A percentile compares a stretch with the other conserved stretches of the same genome.
These are phyloP conservation scores for Oryzaephilus surinamensis DNA, from an alignment of 1,140 invertebrate species.

Conservation along the genomic window DNA sequence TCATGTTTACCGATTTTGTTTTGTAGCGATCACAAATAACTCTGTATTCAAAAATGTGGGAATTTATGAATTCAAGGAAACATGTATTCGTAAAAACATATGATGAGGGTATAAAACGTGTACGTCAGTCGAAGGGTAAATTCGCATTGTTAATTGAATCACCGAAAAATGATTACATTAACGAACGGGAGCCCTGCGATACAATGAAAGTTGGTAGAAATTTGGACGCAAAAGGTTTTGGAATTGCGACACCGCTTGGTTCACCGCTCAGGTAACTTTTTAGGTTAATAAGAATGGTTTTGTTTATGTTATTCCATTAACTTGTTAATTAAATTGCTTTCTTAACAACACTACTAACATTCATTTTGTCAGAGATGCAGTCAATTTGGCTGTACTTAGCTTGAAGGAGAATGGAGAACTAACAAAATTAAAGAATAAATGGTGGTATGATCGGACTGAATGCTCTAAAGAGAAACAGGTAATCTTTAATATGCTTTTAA, in stretches of 20 bases:
- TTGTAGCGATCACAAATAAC: slow-evolving; percentile 76
- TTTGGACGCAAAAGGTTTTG: slow-evolving; percentile 89
- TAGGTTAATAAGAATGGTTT: neutral
- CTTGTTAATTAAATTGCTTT: slow-evolving; percentile 2
- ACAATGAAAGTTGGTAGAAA: slow-evolving; percentile 91
- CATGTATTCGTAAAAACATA: slow-evolving; percentile 75
- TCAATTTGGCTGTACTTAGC: slow-evolving; percentile 84
- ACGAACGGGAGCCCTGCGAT: slow-evolving; percentile 86
- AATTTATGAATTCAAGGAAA: slow-evolving; percentile 80
- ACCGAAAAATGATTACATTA: slow-evolving; percentile 89
- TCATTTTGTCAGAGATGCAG: slow-evolving; percentile 61
- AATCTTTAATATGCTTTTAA: slow-evolving; percentile 7
- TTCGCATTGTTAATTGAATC: slow-evolving; percentile 93
- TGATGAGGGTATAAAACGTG: slow-evolving; percentile 73
- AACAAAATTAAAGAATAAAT: slow-evolving; percentile 82
- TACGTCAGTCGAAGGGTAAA: slow-evolving; percentile 75
- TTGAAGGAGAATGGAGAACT: slow-evolving; percentile 89
- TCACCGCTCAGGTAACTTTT: slow-evolving; percentile 79
- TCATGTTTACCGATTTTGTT: neutral
- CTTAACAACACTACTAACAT: slow-evolving; percentile 1
- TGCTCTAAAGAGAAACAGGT: slow-evolving; percentile 65
- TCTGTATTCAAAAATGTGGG: slow-evolving; percentile 91
- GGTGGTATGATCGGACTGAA: slow-evolving; percentile 83
- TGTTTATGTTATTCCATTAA: neutral
- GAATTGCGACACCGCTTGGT: slow-evolving; percentile 81